phyloP scores from a whole-genome alignment of 2,888 invertebrate species.

The Dione vanillae region DNA sequence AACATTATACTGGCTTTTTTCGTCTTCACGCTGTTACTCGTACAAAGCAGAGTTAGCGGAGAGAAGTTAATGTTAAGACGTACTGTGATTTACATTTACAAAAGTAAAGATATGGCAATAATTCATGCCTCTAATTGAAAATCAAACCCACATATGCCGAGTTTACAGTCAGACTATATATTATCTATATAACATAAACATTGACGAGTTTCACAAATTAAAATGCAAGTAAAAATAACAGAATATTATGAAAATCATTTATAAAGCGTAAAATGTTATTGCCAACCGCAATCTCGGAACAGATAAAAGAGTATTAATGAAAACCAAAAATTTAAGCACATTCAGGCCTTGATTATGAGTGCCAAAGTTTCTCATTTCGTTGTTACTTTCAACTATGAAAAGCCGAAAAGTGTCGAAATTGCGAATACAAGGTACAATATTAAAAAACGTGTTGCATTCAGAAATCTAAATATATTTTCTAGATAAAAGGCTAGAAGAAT shows the following conservation, averaged over 20 bases:
- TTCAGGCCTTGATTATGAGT: slow-evolving; percentile 28
- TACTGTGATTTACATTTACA: too few species aligned
- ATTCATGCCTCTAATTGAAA: too few species aligned
- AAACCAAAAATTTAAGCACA: slow-evolving; percentile 27
- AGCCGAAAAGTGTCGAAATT: slow-evolving; percentile 17
- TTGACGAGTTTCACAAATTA: not conserved
- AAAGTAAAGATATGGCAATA: too few species aligned
- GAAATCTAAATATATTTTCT: slow-evolving; percentile 40
- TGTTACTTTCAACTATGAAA: slow-evolving; percentile 26
- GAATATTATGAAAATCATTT: slow-evolving; percentile 10
- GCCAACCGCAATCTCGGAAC: slow-evolving; percentile 24
- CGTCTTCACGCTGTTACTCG: too few species aligned
- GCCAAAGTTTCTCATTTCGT: slow-evolving; percentile 25
- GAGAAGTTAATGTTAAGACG: too few species aligned
- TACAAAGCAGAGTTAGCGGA: too few species aligned
- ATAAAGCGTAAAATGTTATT: slow-evolving; percentile 23
- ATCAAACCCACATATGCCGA: too few species aligned
- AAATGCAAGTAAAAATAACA: slow-evolving; percentile 2
- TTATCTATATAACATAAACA: too few species aligned
- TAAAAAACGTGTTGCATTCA: slow-evolving; percentile 17
- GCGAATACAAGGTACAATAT: slow-evolving; percentile 20
- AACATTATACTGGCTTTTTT: too few species aligned
- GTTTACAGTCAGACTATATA: too few species aligned
- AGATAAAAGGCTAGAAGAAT: slow-evolving; percentile 45
- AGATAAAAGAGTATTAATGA: slow-evolving; percentile 28